phyloP scores from a whole-genome alignment of 2,888 invertebrate species.

The Polyommatus icarus region DNA sequence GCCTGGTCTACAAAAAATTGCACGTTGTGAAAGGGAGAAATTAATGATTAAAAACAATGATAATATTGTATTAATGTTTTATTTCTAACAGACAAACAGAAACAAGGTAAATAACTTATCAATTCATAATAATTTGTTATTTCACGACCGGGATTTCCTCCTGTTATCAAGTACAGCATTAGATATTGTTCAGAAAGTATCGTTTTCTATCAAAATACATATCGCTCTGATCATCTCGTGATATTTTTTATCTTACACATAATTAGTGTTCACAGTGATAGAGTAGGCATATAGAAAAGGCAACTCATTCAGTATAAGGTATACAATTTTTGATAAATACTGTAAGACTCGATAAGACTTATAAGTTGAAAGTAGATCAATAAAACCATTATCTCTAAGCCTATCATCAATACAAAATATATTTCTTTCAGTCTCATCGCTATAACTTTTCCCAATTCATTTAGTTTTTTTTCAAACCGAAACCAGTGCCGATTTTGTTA shows the following conservation, averaged over 20 bases:
- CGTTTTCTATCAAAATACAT: background rate
- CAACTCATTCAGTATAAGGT: background rate
- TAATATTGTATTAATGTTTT: background rate
- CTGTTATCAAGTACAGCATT: background rate
- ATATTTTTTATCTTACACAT: background rate
- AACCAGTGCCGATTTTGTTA: background rate
- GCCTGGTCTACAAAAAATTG: background rate
- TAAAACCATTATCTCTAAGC: background rate
- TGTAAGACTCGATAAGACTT: no score
- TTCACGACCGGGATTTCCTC: background rate
- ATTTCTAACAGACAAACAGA: background rate
- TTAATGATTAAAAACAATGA: background rate
- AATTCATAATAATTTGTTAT: background rate
- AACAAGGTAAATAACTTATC: background rate
- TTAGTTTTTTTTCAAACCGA: background rate
- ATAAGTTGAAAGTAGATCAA: no score
- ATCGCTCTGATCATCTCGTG: background rate
- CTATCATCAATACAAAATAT: background rate
- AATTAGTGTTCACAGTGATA: background rate
- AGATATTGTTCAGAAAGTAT: background rate
- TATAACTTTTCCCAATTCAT: background rate
- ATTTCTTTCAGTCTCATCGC: background rate
- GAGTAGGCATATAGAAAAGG: background rate
- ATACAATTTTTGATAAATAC: no score
- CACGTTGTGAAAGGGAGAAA: background rate